Evolutionary conservation across 1,140 invertebrate genomes (phyloP), one percentile per base, ranked within the genome.

Genomic region (Trigoniulus corallinus): DNA sequence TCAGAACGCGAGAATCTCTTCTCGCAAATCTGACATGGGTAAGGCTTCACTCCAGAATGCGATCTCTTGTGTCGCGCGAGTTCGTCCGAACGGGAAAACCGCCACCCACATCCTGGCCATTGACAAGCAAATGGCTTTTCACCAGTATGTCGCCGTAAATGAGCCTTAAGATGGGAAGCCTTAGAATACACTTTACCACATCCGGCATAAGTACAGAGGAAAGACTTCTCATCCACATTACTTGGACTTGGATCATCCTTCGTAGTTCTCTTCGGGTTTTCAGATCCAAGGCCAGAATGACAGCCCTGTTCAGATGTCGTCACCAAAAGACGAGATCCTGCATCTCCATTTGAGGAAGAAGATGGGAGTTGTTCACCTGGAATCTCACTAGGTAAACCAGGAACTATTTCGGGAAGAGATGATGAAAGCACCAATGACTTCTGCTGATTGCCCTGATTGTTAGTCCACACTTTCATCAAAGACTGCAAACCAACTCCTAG

Each of bases 11-110:
- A 82, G 64, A 93, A 93, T 54, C 80, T 73, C 64, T 92, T 91
- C 39, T 76, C 72, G 61, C 88, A 93, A 55, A 86, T 75, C 23
- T 74, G 69, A 62, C 88, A 93, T 12, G 79, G 74, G 62, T 92
- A 93, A 0, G 88, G 88, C 63, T 92, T 88, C 1, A 85, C 68
- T 1, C 85, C 85, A 0, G 81, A 84, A 63, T 88, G 84, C 37
- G 82, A 86, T 49, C 84, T 70, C 44, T 79, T 74, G 58, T 88
- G 84, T 39, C 87, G 70, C 0, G 87, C 83, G 27, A 96, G 67
- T 64, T 96, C 91, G 61, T 96, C 92, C 0, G 89, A 94, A 37
- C 91, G 71, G 1, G 88, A 92, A 69, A 97, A 96, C 52, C 81
- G 75, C 91, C 92, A 96, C 7, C 76, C 77, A 65, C 92, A 97